Base-by-base conservation (phyloP, 2,797 vertebrate genomes). In the Lepilemur ruficaudatus region DNA sequence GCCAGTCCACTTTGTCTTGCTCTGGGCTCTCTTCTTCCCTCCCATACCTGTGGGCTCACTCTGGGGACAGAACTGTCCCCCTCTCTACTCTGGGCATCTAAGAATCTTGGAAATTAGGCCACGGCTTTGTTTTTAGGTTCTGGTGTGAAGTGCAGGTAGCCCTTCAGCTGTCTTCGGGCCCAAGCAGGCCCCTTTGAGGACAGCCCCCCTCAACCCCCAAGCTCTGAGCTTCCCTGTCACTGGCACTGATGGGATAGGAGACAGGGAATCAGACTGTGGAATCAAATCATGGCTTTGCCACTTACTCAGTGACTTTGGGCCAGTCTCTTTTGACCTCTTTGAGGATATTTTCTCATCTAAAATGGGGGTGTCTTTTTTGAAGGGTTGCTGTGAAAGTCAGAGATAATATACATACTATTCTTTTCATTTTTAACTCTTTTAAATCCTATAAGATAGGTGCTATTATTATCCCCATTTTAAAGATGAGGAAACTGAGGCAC, bases 171-270 rank as follows among this genome's bases (percentile, higher is more conserved):
- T 55, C 43, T 25, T 15, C 20, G 30, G 59, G 43, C 38, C 63
- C 70, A 43, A 13, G 41, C 0, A 22, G 81, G 38, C 46, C n/a
- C 38, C n/a, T 80, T 72, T 76, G 1, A 2, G 43, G 2, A 2
- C 4, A 4, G n/a, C 3, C 6, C 1, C 0, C 23, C 7, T 28
- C 22, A 3, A 25, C 55, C 22, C 18, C 18, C 0, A 10, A 65
- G 43, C 65, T 17, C 80, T 25, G 20, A 35, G 28, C 41, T 55
- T 5, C 52, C 28, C 59, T 38, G 35, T 30, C 52, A 20, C 23
- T 17, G 59, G 35, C 8, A 11, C 41, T 9, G 17, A 2, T 2
- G 7, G 15, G 35, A 25, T 5, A 55, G 41, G 17, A 28, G 73
- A 38, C 4, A 57, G 18, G 12, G 61, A 59, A 17, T 4, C 35